Percentiles rank a stretch among this genome's conserved stretches.
These are phyloP conservation scores for Yponomeuta sedellus DNA, from an alignment of 2,888 invertebrate genomes.

Conservation along the genomic window DNA sequence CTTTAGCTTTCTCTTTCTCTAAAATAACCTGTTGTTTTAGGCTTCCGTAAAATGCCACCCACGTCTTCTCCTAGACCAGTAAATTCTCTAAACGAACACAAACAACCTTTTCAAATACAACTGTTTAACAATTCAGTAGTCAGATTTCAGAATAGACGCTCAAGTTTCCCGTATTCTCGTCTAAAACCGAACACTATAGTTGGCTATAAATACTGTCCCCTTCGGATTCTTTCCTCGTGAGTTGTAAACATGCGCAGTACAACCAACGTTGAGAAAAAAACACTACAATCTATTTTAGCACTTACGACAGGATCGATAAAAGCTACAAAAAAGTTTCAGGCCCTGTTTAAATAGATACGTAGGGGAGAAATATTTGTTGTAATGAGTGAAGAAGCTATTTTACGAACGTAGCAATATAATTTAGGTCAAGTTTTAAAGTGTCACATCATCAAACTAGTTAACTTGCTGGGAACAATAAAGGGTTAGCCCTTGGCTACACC, in stretches of 20 bases:
- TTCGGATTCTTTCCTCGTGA: slow-evolving; percentile 1
- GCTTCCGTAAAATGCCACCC: background rate
- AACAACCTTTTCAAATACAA: background rate
- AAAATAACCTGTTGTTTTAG: too few relatives aligned
- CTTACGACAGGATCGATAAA: background rate
- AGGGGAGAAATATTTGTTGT: too few relatives aligned
- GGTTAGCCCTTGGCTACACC: too few relatives aligned
- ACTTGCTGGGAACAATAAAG: too few relatives aligned
- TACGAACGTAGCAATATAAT: too few relatives aligned
- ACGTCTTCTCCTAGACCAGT: background rate
- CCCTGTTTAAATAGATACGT: too few relatives aligned
- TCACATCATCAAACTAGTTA: too few relatives aligned
- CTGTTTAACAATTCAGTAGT: background rate
- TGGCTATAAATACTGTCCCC: slow-evolving; percentile 1
- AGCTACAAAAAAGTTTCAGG: too few relatives aligned
- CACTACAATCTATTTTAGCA: background rate
- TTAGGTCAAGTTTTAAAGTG: too few relatives aligned
- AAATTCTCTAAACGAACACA: background rate
- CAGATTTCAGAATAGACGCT: background rate
- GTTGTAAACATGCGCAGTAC: background rate
- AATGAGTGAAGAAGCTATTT: too few relatives aligned
- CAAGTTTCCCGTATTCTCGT: background rate
- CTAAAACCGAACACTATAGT: background rate
- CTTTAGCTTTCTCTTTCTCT: too few relatives aligned
- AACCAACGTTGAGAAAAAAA: background rate